phyloP scores from a whole-genome alignment of 1,140 invertebrate species.

The Tetraneura akinire region DNA sequence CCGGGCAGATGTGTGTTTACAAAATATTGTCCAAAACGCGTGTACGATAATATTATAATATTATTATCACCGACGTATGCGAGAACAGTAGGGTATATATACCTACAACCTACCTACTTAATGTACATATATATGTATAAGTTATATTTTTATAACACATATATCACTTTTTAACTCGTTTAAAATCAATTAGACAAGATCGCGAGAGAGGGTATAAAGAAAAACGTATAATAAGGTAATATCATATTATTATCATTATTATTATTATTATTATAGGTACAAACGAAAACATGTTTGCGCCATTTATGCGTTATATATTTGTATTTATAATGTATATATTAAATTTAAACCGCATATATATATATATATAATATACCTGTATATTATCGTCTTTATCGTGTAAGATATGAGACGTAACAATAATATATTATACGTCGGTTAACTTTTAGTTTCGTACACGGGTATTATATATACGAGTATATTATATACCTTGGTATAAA shows the following conservation, averaged over 20 bases:
- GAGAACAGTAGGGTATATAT: not conserved
- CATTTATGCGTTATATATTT: not conserved
- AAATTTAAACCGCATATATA: too few relatives aligned
- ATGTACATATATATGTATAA: not conserved
- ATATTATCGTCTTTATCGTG: conserved; percentile 3
- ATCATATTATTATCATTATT: too few relatives aligned
- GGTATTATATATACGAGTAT: too few relatives aligned
- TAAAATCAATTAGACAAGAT: conserved; percentile 31
- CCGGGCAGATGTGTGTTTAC: not conserved
- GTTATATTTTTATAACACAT: not conserved
- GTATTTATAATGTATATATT: conserved; percentile 12
- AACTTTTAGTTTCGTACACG: conserved; percentile 22
- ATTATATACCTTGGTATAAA: too few relatives aligned
- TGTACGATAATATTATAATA: too few relatives aligned
- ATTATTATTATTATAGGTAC: not conserved
- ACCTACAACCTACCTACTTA: not conserved
- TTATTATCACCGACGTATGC: too few relatives aligned
- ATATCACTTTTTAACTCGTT: conserved; percentile 17
- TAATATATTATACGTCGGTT: not conserved
- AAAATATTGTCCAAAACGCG: not conserved
- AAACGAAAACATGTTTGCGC: not conserved
- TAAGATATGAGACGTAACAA: too few relatives aligned
- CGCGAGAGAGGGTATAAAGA: too few relatives aligned
- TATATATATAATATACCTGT: too few relatives aligned
- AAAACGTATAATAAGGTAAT: too few relatives aligned